phyloP scores from a whole-genome alignment of 1,140 invertebrate species.

The Lasaia peninsularis region DNA sequence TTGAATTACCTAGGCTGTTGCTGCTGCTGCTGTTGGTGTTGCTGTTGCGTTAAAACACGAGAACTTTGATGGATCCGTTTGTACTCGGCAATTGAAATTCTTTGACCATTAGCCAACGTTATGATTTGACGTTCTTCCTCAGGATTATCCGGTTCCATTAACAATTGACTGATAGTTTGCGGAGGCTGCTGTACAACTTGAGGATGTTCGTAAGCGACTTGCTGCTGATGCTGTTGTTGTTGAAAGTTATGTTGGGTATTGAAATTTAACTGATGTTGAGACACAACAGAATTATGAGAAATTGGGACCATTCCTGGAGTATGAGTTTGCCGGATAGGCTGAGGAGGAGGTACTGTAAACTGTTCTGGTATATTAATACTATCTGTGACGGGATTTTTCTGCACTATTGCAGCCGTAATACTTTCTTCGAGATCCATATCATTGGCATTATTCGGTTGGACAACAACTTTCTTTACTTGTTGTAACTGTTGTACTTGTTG shows the following conservation, averaged over 20 bases:
- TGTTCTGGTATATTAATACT: slow-evolving; percentile 41
- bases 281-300: slow-evolving; percentile 31
- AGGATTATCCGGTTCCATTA: slow-evolving; percentile 51
- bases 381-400: slow-evolving; percentile 55
- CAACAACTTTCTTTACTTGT: slow-evolving; percentile 62
- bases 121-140: slow-evolving; percentile 65
- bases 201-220: slow-evolving; percentile 35
- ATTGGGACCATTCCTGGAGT: slow-evolving; percentile 19
- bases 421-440: slow-evolving; percentile 74
- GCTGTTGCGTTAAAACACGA: slow-evolving; percentile 32
- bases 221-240: slow-evolving; percentile 35
- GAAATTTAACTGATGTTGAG: slow-evolving; percentile 42
- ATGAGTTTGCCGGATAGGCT: slow-evolving; percentile 43
- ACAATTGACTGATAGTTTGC: slow-evolving; percentile 46
- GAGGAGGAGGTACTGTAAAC: slow-evolving; percentile 46
- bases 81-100: slow-evolving; percentile 65
- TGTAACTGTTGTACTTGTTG: slow-evolving; percentile 32
- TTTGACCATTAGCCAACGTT: slow-evolving; percentile 60
- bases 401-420: slow-evolving; percentile 69
- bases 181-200: slow-evolving; percentile 39
- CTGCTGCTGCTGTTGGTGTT: slow-evolving; percentile 32
- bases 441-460: slow-evolving; percentile 63
- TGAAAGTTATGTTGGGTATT: slow-evolving; percentile 32
- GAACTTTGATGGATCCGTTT: slow-evolving; percentile 55
- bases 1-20: slow-evolving; percentile 16